These are phyloP conservation scores for Sceloporus tristichus DNA, from an alignment of 2,113 vertebrate species.

Conservation along the genomic window DNA sequence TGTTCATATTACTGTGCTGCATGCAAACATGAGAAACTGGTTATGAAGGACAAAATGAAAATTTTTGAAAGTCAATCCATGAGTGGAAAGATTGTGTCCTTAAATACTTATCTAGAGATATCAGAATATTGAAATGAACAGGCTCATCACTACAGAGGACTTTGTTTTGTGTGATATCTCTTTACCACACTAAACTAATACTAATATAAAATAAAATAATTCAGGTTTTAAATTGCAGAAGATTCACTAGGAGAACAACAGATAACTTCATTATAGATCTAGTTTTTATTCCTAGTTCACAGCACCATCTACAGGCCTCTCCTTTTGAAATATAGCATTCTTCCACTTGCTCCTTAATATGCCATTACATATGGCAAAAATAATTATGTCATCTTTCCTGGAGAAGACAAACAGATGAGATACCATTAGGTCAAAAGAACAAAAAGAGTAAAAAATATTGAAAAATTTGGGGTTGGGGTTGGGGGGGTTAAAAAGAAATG, in stretches of 20 bases:
- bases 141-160: neutral
- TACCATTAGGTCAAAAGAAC: slow-evolving; percentile 5
- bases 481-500: neutral
- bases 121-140: neutral
- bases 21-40: neutral
- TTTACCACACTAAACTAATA: slow-evolving; percentile 43
- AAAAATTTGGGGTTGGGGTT: neutral
- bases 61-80: neutral
- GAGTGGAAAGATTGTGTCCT: neutral
- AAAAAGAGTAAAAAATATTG: neutral
- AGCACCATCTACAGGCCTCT: slow-evolving; percentile 79
- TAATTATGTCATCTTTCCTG: slow-evolving; percentile 11
- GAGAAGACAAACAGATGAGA: slow-evolving; percentile 16
- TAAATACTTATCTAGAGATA: neutral
- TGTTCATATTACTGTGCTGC: neutral
- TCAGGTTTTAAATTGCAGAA: slow-evolving; percentile 36
- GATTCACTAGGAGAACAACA: slow-evolving; percentile 20
- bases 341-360: neutral
- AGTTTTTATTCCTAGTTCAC: slow-evolving; percentile 52
- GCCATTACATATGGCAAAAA: neutral
- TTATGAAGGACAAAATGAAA: too few species aligned
- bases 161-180: neutral
- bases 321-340: neutral
- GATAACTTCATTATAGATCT: slow-evolving; percentile 3
- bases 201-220: slow-evolving; percentile 30